Evolutionary conservation across 2,797 vertebrate genomes (phyloP).

Genomic region (Liasis olivaceus): DNA sequence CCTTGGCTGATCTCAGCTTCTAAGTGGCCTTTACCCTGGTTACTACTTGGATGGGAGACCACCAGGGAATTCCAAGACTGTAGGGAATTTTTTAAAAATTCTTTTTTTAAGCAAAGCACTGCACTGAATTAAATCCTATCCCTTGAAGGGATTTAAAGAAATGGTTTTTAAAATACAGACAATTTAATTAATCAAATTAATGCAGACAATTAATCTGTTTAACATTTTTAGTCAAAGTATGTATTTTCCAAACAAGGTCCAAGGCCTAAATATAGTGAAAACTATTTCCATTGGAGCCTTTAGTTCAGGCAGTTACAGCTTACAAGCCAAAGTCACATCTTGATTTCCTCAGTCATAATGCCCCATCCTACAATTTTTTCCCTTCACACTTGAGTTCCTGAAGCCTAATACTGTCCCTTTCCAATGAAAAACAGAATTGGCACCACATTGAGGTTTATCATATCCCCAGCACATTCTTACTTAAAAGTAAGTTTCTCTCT

Average conservation of each 20-base stretch:
- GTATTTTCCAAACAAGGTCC: neutral
- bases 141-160: neutral
- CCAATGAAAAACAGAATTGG: neutral
- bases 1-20: neutral
- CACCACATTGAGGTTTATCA: neutral
- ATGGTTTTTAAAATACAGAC: neutral
- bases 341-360: neutral
- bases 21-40: neutral
- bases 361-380: neutral
- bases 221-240: neutral
- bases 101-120: neutral
- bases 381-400: neutral
- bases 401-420: neutral
- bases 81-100: neutral
- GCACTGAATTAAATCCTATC: neutral
- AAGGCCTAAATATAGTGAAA: neutral
- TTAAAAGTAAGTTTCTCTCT: neutral
- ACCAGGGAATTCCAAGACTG: neutral
- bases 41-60: neutral
- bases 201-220: no score
- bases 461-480: neutral
- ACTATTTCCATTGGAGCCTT: neutral
- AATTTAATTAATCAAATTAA: neutral
- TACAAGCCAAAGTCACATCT: neutral
- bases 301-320: neutral